Conservation (phyloP, 2,797 vertebrate species). For the Pygocentrus nattereri region DNA sequence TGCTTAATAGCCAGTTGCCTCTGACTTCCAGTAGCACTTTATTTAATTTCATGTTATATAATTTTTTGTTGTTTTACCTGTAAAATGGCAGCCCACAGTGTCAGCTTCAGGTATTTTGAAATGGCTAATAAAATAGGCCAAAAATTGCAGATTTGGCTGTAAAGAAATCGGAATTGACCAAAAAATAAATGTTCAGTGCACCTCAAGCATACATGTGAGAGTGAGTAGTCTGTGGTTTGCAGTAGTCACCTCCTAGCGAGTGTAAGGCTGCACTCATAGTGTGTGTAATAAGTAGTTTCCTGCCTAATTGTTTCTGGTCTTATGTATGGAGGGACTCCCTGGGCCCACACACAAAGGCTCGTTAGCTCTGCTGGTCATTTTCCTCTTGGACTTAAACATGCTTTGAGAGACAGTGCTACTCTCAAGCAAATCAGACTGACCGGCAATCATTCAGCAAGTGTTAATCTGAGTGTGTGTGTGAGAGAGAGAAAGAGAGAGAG, state of each 20-base stretch:
- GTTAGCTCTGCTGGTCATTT: constrained; percentile 37
- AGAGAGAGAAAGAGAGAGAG: neutral
- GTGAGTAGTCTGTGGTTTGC: constrained; percentile 15
- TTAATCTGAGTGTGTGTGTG: neutral
- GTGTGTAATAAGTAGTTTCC: constrained; percentile 56
- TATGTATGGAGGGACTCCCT: constrained; percentile 42
- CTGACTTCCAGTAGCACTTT: too few species aligned
- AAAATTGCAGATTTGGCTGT: neutral
- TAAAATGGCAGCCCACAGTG: too few species aligned
- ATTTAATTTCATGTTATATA: too few species aligned
- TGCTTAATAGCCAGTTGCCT: too few species aligned
- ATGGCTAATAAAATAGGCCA: neutral
- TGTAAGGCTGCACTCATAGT: constrained; percentile 31
- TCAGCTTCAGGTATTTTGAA: too few species aligned
- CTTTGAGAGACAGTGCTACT: constrained; percentile 32
- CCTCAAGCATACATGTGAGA: constrained; percentile 1
- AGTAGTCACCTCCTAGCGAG: constrained; percentile 28
- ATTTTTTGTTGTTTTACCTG: too few species aligned
- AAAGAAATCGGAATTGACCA: neutral
- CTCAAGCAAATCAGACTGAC: constrained; percentile 26
- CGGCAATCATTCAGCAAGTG: constrained; percentile 22
- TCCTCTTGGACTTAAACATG: constrained; percentile 35
- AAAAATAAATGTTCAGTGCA: neutral
- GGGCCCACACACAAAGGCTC: constrained; percentile 48
- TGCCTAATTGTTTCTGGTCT: constrained; percentile 49